Base-by-base conservation (phyloP, 2,888 invertebrate species). In the Lissocephala sabroskyi region DNA sequence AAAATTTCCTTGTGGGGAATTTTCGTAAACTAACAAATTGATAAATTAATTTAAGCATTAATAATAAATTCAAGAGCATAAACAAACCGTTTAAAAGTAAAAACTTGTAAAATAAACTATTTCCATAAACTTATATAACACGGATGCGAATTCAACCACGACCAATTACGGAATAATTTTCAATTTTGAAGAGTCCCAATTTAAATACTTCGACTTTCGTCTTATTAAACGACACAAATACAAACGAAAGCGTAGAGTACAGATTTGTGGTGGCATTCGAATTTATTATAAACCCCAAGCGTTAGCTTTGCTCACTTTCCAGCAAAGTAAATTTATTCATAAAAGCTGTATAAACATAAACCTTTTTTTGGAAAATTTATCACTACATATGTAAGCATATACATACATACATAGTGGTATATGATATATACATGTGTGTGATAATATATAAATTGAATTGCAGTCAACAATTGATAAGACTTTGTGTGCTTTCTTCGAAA, bases 131-230 rank as follows among this genome's bases (percentile, higher is more conserved):
- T n/a, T n/a, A n/a, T n/a, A n/a, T n/a, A n/a, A n/a, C n/a, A n/a
- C n/a, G n/a, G 55, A 49, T 52, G 51, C 48, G 60, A 59, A 75
- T 64, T 66, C 68, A 64, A 61, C 70, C 65, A 74, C 63, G 63
- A 62, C 60, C 55, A 65, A 68, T 59, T 68, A 61, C 49, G 52
- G 77, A 77, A 71, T 79, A 75, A 79, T 49, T 67, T 65, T 60
- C 49, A 45, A 52, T 49, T n/a, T n/a, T n/a, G n/a, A n/a, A 49
- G 52, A 62, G 66, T 52, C 62, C 57, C 51, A 75, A 53, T 70
- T 70, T 70, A 77, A 77, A 74, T 70, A 70, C 71, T 39, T 56
- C 52, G n/a, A n/a, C n/a, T n/a, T n/a, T n/a, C n/a, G n/a, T n/a
- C n/a, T n/a, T n/a, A n/a, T n/a, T n/a, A n/a, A n/a, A n/a, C n/a